These are phyloP conservation scores for Tragelaphus imberbis DNA, from an alignment of 2,113 vertebrate species.

Conservation along the genomic window DNA sequence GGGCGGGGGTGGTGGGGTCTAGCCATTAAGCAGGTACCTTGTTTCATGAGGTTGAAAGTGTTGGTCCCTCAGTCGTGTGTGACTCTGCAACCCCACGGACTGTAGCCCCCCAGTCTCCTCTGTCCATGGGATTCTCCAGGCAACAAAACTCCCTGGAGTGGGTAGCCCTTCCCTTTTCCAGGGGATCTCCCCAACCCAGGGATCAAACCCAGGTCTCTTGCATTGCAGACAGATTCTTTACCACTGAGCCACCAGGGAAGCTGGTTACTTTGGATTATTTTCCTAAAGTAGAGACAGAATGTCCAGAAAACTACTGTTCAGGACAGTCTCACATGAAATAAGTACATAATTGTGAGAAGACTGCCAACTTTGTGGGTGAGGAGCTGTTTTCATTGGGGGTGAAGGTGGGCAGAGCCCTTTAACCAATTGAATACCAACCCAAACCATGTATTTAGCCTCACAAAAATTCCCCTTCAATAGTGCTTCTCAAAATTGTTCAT, in stretches of 20 bases:
- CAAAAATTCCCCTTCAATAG: neutral
- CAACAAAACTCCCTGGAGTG: neutral
- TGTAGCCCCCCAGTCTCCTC: neutral
- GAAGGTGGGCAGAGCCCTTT: neutral
- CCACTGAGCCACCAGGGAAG: neutral
- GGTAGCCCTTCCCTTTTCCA: neutral
- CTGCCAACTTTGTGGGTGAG: constrained; percentile 19
- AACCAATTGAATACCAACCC: constrained; percentile 21
- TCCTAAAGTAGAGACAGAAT: constrained; percentile 22
- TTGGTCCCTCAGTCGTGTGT: neutral
- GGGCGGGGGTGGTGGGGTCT: neutral
- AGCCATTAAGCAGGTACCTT: neutral
- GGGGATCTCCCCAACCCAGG: neutral
- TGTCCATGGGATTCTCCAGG: neutral
- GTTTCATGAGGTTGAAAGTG: neutral
- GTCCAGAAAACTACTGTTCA: constrained; percentile 12
- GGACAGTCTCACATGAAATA: neutral
- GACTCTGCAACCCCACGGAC: neutral
- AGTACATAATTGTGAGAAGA: neutral
- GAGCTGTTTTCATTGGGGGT: neutral
- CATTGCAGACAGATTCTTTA: neutral
- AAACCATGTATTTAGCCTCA: constrained; percentile 12
- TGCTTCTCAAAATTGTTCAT: constrained; percentile 35
- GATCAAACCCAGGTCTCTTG: neutral
- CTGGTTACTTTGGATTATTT: constrained; percentile 38